Percentiles rank a stretch among this genome's conserved stretches.
phyloP scores from a whole-genome alignment of 2,113 vertebrate genomes.

The Helogale parvula region DNA sequence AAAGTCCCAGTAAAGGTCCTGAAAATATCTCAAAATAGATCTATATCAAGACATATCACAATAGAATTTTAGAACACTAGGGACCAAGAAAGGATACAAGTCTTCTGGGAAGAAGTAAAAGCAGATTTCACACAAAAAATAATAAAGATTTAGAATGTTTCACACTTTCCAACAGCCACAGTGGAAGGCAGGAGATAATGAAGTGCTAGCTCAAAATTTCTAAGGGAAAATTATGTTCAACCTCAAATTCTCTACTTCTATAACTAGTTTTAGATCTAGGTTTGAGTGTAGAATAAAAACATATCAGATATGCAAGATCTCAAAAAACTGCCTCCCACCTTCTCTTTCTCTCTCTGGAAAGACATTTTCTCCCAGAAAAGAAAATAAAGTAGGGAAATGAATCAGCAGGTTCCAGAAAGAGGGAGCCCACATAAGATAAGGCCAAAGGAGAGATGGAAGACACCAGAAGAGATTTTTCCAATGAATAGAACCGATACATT shows the following conservation, averaged over 20 bases:
- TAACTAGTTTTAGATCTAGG: neutral
- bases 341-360: neutral
- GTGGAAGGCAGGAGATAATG: neutral
- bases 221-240: neutral
- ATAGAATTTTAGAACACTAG: neutral
- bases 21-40: neutral
- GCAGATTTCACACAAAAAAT: neutral
- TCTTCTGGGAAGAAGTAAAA: neutral
- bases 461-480: no score
- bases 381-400: neutral
- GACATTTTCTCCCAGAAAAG: neutral
- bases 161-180: neutral
- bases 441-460: neutral
- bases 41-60: neutral
- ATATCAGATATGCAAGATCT: neutral
- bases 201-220: neutral
- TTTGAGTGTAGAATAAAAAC: neutral
- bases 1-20: neutral
- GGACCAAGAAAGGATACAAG: neutral
- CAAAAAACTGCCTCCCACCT: neutral
- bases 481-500: neutral
- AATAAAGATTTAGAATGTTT: neutral
- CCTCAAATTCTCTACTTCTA: neutral
- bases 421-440: neutral
- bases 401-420: neutral